phyloP scores from a whole-genome alignment of 2,888 invertebrate species.

The Hyalella azteca region DNA sequence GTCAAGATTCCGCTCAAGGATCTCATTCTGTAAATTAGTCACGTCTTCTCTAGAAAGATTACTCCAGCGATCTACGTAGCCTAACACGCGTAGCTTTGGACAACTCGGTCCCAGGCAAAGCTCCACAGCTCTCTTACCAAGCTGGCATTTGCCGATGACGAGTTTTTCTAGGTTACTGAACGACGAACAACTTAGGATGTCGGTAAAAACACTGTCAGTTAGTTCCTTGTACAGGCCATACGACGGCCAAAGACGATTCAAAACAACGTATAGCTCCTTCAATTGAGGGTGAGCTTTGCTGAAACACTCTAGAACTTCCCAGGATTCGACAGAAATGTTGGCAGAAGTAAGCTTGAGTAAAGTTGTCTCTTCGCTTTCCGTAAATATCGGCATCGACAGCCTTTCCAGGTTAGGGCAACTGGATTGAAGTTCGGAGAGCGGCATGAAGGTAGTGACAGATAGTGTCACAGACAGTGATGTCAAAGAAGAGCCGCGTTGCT shows the following conservation, averaged over 20 bases:
- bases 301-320: neutral
- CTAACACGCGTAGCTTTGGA: neutral
- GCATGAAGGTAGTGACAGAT: neutral
- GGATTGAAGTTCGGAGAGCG: neutral
- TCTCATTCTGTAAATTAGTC: neutral
- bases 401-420: neutral
- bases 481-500: neutral
- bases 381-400: neutral
- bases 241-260: neutral
- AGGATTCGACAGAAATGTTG: slow-evolving; percentile 1
- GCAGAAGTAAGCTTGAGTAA: neutral
- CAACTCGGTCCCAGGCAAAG: neutral
- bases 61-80: slow-evolving; percentile 3
- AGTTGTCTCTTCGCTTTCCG: neutral
- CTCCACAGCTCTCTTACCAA: neutral
- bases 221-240: neutral
- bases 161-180: neutral
- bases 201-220: neutral
- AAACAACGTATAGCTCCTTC: neutral
- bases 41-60: neutral
- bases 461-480: slow-evolving; percentile 2
- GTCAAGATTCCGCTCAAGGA: neutral
- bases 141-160: neutral
- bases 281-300: neutral
- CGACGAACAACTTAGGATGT: neutral